Base-by-base conservation (phyloP, 2,113 vertebrate genomes). In the Cervus canadensis region DNA sequence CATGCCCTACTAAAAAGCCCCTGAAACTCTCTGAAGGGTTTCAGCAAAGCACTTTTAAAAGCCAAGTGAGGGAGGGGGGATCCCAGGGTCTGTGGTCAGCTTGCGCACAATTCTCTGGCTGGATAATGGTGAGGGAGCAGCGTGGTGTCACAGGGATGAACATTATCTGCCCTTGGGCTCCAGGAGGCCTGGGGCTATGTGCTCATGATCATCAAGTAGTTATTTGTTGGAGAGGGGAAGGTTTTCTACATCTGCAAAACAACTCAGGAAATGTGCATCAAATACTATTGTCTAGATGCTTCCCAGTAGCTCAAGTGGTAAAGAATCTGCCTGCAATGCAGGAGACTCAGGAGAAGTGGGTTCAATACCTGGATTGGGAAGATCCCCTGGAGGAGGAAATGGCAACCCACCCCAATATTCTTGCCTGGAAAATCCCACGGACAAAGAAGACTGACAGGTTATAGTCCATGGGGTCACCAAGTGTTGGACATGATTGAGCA, bases 401-500 rank as follows among this genome's bases (percentile, higher is more conserved):
- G n/a, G 67, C 36, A 36, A 23, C 67, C 67, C n/a, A 71, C 10
- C 19, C 67, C 10, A 71, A 10, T 40, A 71, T 71, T 71, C 67
- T 40, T 1, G 1, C 67, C 67, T 40, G 67, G n/a, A 71, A 23
- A 40, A 71, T 71, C 10, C 67, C n/a, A 71, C 0, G 0, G 67
- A 40, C 67, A 71, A 36, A 71, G 67, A 36, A 71, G 67, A 36
- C 67, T 71, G 67, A 3, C 67, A 71, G 67, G 19, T 71, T 71
- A 40, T 12, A 71, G 67, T 40, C n/a, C n/a, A 12, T 23, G 67
- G n/a, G 67, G 67, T 40, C 67, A 40, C 5, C 19, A 71, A 40
- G 67, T 40, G 67, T 71, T 11, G 0, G 67, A 71, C n/a, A 71
- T 0, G 19, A 71, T 23, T 71, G 64, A 71, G 19, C 64, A 71